Evolutionary conservation across 92 coral and sea anemone genomes (phyloP).

Genomic region (Meandrina meandrites): DNA sequence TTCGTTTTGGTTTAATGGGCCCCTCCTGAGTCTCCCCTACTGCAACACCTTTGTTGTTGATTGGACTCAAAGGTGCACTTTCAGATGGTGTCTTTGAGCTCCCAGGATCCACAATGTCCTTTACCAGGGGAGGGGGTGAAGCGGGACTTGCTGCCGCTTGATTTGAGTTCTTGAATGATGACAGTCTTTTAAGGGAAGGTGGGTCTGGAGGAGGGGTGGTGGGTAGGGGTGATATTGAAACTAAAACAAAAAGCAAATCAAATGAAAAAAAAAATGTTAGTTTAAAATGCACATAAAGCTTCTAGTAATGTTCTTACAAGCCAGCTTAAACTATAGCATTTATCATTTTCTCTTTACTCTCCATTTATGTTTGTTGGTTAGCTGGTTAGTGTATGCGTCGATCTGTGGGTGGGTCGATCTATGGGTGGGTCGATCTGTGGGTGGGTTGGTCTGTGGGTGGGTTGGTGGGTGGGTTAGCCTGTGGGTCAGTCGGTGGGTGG

Average conservation of each 20-base stretch:
- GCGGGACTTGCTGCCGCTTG: slow-evolving; percentile 39
- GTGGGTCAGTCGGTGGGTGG: too few species aligned
- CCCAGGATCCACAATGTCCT: slow-evolving; percentile 36
- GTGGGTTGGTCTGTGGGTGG: too few species aligned
- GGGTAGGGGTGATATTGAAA: slow-evolving; percentile 46
- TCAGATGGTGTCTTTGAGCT: slow-evolving; percentile 12
- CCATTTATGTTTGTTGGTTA: too few species aligned
- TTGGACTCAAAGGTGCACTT: slow-evolving; percentile 32
- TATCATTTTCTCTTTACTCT: too few species aligned
- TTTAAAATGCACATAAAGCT: slow-evolving; percentile 12
- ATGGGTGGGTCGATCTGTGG: too few species aligned
- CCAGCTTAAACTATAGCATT: not conserved
- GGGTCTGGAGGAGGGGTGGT: slow-evolving; percentile 71
- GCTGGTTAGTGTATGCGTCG: too few species aligned
- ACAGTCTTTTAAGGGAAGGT: slow-evolving; percentile 51
- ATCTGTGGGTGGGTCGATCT: too few species aligned
- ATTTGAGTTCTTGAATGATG: slow-evolving; percentile 20
- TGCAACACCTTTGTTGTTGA: not conserved
- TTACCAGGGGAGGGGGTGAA: slow-evolving; percentile 58
- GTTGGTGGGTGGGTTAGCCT: too few species aligned
- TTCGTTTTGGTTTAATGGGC: slow-evolving; percentile 66
- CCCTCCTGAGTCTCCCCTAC: slow-evolving; percentile 31
- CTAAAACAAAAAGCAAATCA: slow-evolving; percentile 42
- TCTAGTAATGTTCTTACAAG: not conserved
- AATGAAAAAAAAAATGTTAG: slow-evolving; percentile 29